These are phyloP conservation scores for Phymatocera aterrima DNA, from an alignment of 2,888 invertebrate genomes.

Conservation along the genomic window DNA sequence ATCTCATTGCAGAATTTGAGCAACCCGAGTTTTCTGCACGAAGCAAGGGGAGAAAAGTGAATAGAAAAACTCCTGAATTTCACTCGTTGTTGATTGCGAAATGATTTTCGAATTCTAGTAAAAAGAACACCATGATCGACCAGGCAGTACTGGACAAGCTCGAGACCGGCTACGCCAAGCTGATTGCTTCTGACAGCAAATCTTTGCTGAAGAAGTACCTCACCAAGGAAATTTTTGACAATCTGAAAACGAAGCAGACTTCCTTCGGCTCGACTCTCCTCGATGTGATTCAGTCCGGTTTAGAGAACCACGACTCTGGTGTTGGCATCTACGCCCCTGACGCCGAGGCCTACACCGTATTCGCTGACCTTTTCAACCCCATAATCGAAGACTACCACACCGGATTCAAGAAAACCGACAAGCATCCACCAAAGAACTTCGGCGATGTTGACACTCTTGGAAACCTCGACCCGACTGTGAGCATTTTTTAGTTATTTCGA, in stretches of 20 bases:
- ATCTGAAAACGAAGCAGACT: conserved; percentile 94
- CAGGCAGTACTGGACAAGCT: conserved; percentile 93
- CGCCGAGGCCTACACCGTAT: conserved; percentile 95
- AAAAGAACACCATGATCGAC: conserved; percentile 91
- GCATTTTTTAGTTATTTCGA: conserved; percentile 48
- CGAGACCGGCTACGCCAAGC: conserved; percentile 93
- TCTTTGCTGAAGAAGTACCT: conserved; percentile 97
- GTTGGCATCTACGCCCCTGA: conserved; percentile 99
- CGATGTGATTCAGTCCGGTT: conserved; percentile 96
- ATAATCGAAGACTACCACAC: conserved; percentile 98
- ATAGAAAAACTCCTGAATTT: background rate
- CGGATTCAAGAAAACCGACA: conserved; percentile 96
- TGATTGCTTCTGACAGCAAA: conserved; percentile 93
- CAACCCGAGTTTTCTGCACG: background rate
- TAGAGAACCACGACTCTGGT: conserved; percentile 97
- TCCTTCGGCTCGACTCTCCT: conserved; percentile 94
- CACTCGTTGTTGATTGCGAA: background rate
- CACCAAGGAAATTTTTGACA: conserved; percentile 93
- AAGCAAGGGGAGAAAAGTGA: background rate
- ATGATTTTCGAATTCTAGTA: conserved; percentile 73
- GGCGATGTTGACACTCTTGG: conserved; percentile 93
- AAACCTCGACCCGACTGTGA: conserved; percentile 91
- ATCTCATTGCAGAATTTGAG: background rate
- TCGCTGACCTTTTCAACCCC: conserved; percentile 96
- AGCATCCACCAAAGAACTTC: conserved; percentile 95